phyloP scores from a whole-genome alignment of 2,797 vertebrate genomes.

The Diceros bicornis region DNA sequence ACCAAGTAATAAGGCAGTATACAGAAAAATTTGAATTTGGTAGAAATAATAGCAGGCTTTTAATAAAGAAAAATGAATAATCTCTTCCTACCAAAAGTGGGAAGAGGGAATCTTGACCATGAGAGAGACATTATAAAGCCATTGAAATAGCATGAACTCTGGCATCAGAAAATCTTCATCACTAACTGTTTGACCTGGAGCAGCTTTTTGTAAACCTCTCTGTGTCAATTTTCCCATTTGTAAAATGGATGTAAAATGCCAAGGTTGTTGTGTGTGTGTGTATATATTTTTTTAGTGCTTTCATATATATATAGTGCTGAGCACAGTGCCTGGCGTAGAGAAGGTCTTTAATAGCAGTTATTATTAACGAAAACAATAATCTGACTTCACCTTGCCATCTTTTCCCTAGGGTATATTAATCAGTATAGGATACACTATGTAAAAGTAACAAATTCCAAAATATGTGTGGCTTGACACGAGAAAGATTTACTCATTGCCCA shows the following conservation, averaged over 20 bases:
- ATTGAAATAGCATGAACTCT: not conserved
- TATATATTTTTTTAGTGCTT: not conserved
- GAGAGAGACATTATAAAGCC: not conserved
- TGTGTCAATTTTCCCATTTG: not conserved
- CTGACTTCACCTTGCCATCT: not conserved
- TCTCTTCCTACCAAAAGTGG: not conserved
- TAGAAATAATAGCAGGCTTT: constrained; percentile 61
- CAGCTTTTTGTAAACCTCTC: not conserved
- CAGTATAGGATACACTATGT: not conserved
- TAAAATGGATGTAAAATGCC: constrained; percentile 5
- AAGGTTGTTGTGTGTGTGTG: not conserved
- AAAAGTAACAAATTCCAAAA: constrained; percentile 14
- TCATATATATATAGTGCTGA: not conserved
- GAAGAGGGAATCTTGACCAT: not conserved
- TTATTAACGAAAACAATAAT: constrained; percentile 47
- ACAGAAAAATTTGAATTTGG: constrained; percentile 49
- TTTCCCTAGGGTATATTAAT: not conserved
- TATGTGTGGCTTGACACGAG: not conserved
- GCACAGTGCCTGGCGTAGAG: not conserved
- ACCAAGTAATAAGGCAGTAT: constrained; percentile 38
- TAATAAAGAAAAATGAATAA: constrained; percentile 32
- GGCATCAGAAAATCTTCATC: constrained; percentile 21
- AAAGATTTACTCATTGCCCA: not conserved
- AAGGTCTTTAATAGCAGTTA: not conserved
- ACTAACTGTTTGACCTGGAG: not conserved